Evolutionary conservation across 2,797 vertebrate genomes (phyloP).

Genomic region (Sandelia bainsii): DNA sequence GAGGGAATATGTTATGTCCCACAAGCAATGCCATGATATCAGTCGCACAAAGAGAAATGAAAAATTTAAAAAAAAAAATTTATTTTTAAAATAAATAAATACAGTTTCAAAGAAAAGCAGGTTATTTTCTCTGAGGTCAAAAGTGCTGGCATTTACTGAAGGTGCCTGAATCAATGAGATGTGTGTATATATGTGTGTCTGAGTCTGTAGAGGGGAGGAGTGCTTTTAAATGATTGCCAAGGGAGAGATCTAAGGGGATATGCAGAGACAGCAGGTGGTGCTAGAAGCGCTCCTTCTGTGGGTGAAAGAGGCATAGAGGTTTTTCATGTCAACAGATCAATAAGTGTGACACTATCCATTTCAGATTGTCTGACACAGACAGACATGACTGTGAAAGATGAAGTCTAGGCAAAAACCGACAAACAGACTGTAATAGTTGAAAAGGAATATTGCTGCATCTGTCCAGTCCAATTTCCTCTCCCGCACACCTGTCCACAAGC

Average conservation of each 20-base stretch:
- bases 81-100: slow-evolving; percentile 28
- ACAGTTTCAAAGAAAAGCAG: slow-evolving; percentile 18
- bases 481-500: not conserved
- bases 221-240: slow-evolving; percentile 55
- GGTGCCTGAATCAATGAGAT: slow-evolving; percentile 18
- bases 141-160: slow-evolving; percentile 37
- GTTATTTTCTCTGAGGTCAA: slow-evolving; percentile 29
- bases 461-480: not conserved
- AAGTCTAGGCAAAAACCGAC: not conserved
- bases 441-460: slow-evolving; percentile 26
- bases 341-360: slow-evolving; percentile 58
- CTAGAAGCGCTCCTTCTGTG: slow-evolving; percentile 39
- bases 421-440: slow-evolving; percentile 34
- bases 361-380: slow-evolving; percentile 47
- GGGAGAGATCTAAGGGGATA: slow-evolving; percentile 40
- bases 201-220: slow-evolving; percentile 22
- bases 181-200: slow-evolving; percentile 3
- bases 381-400: slow-evolving; percentile 44
- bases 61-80: slow-evolving; percentile 38
- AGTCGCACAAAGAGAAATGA: slow-evolving; percentile 39
- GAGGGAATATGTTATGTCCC: slow-evolving; percentile 34
- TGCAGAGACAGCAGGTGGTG: slow-evolving; percentile 59
- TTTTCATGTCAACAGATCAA: slow-evolving; percentile 71
- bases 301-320: slow-evolving; percentile 34
- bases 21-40: slow-evolving; percentile 1